These are phyloP conservation scores for Tethya wilhelma DNA, from an alignment of 37 sponge, comb jelly and placozoan species.

Conservation along the genomic window DNA sequence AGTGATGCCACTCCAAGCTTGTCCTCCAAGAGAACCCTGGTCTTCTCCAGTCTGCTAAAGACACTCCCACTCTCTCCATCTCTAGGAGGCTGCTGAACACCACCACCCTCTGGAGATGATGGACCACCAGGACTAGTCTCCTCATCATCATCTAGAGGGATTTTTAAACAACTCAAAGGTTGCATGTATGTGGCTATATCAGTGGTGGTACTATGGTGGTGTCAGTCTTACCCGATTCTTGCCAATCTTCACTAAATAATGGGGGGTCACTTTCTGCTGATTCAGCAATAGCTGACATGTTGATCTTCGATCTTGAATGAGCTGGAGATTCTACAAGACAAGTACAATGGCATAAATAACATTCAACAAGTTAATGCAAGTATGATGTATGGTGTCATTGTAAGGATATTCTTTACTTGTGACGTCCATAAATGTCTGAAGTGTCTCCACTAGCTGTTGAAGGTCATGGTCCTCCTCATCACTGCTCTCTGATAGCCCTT, in stretches of 20 bases:
- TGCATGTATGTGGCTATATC: too few relatives aligned
- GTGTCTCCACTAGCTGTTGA: constrained; percentile 56
- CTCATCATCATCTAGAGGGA: too few relatives aligned
- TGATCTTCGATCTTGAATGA: too few relatives aligned
- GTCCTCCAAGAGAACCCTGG: constrained; percentile 74
- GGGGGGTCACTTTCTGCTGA: not conserved
- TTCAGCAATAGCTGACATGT: not conserved
- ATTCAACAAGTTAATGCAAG: not conserved
- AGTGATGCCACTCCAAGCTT: constrained; percentile 71
- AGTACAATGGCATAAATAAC: not conserved
- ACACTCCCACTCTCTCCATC: too few relatives aligned
- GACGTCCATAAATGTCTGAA: constrained; percentile 64
- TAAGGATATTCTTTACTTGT: constrained; percentile 13
- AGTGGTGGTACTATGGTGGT: too few relatives aligned
- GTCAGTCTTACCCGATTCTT: constrained; percentile 55
- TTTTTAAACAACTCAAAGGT: too few relatives aligned
- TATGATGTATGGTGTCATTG: not conserved
- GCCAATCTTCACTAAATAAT: constrained; percentile 50
- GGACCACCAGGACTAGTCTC: not conserved
- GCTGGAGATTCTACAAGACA: constrained; percentile 24
- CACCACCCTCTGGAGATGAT: not conserved
- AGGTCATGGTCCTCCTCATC: constrained; percentile 59
- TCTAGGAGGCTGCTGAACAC: not conserved
- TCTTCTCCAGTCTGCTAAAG: constrained; percentile 84
- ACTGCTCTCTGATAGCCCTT: constrained; percentile 1